A percentile compares a stretch with the other conserved stretches of the same genome.
phyloP scores from a whole-genome alignment of 2,113 vertebrate species.

The Tursiops truncatus region DNA sequence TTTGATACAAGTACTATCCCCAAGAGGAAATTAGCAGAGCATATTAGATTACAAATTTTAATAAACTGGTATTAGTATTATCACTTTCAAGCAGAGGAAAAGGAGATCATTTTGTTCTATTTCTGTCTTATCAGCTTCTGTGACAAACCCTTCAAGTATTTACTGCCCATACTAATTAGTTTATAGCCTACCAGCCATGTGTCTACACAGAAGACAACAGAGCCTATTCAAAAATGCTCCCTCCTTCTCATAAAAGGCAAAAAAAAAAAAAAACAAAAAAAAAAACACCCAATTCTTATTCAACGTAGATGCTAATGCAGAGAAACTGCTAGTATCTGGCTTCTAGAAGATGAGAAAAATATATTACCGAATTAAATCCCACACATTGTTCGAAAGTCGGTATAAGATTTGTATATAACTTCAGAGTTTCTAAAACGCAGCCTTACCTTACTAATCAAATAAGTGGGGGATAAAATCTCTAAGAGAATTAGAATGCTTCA shows the following conservation, averaged over 20 bases:
- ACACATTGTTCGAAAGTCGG: not conserved
- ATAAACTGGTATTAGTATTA: slow-evolving; percentile 65
- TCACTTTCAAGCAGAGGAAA: slow-evolving; percentile 51
- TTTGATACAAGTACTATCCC: slow-evolving; percentile 55
- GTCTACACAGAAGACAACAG: slow-evolving; percentile 39
- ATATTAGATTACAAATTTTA: slow-evolving; percentile 69
- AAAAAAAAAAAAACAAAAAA: not conserved
- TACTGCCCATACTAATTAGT: slow-evolving; percentile 48
- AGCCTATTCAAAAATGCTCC: not conserved
- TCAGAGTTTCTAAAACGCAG: not conserved
- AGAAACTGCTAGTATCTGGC: not conserved
- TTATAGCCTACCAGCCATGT: not conserved
- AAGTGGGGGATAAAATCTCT: not conserved
- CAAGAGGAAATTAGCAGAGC: slow-evolving; percentile 66
- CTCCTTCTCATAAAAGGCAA: slow-evolving; percentile 45
- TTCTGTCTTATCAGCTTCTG: slow-evolving; percentile 65
- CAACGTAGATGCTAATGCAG: slow-evolving; percentile 13
- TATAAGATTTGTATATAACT: slow-evolving; percentile 26
- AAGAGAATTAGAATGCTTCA: not conserved
- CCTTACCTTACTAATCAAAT: not conserved
- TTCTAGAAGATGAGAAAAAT: slow-evolving; percentile 42
- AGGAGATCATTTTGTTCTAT: slow-evolving; percentile 5
- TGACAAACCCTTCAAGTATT: slow-evolving; percentile 47
- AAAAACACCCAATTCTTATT: not conserved
- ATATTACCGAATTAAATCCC: slow-evolving; percentile 49